phyloP scores from a whole-genome alignment of 2,888 invertebrate species.

The Trachelus iudaicus region DNA sequence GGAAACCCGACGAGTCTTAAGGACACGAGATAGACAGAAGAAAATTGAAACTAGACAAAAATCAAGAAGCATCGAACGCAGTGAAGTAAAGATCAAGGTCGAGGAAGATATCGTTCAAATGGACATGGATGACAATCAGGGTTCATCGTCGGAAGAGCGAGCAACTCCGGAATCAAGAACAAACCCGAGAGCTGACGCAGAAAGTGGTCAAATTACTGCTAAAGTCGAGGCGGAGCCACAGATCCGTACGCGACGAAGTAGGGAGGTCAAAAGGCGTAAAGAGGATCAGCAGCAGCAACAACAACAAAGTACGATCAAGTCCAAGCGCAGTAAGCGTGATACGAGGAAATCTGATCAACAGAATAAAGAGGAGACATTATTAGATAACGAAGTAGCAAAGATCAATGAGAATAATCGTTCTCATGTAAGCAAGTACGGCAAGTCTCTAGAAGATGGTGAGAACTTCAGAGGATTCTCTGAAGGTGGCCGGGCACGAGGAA shows the following conservation, averaged over 20 bases:
- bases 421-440: slow-evolving; percentile 37
- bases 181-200: slow-evolving; percentile 51
- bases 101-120: background rate
- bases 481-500: slow-evolving; percentile 21
- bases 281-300: slow-evolving; percentile 36
- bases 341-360: slow-evolving; percentile 47
- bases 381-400: slow-evolving; percentile 61
- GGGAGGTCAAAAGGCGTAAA: slow-evolving; percentile 53
- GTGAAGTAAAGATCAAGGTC: background rate
- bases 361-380: slow-evolving; percentile 57
- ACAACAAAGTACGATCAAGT: slow-evolving; percentile 19
- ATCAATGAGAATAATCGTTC: slow-evolving; percentile 60
- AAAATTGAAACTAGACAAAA: slow-evolving; percentile 38
- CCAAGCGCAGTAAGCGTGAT: slow-evolving; percentile 27
- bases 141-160: slow-evolving; percentile 23
- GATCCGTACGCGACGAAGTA: slow-evolving; percentile 49
- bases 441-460: slow-evolving; percentile 32
- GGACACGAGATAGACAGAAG: slow-evolving; percentile 44
- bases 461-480: slow-evolving; percentile 55
- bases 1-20: slow-evolving; percentile 50
- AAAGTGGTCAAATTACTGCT: slow-evolving; percentile 65
- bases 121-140: slow-evolving; percentile 12
- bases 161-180: slow-evolving; percentile 14
- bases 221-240: slow-evolving; percentile 48
- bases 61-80: slow-evolving; percentile 20